Conservation (phyloP, 2,888 invertebrate species). For the Marasmarcha lunaedactyla region DNA sequence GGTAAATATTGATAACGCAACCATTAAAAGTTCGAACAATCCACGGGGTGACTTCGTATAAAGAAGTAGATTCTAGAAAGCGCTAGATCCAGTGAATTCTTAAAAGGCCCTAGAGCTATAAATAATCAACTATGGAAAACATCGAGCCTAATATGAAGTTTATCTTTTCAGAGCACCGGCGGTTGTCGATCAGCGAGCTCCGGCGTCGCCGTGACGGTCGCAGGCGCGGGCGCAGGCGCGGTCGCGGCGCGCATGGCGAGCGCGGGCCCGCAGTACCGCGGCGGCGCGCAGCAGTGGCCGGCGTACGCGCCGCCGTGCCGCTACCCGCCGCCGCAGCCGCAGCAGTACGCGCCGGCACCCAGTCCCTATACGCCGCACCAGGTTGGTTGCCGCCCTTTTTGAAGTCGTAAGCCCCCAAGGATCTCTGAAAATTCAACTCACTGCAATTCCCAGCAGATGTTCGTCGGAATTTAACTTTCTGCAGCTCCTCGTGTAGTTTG, state of each 20-base stretch:
- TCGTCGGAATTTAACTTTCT: too few relatives aligned
- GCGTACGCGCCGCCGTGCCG: slow-evolving; percentile 64
- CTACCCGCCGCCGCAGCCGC: slow-evolving; percentile 63
- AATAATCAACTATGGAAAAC: too few relatives aligned
- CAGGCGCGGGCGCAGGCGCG: slow-evolving; percentile 63
- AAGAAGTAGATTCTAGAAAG: too few relatives aligned
- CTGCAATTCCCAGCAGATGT: too few relatives aligned
- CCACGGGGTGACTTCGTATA: too few relatives aligned
- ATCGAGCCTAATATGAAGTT: too few relatives aligned
- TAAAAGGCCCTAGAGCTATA: too few relatives aligned
- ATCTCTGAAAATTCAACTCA: too few relatives aligned
- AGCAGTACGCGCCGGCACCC: slow-evolving; percentile 52
- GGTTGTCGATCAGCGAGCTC: slow-evolving; percentile 51
- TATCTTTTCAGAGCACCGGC: slow-evolving; percentile 47
- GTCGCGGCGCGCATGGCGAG: slow-evolving; percentile 68
- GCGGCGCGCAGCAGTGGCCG: slow-evolving; percentile 65
- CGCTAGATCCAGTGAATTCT: too few relatives aligned
- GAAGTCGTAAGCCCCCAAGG: not conserved
- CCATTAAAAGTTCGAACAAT: too few relatives aligned
- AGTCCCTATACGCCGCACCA: slow-evolving; percentile 59
- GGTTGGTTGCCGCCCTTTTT: slow-evolving; percentile 28
- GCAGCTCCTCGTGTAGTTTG: too few relatives aligned
- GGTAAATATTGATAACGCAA: too few relatives aligned
- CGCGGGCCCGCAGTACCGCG: slow-evolving; percentile 65
- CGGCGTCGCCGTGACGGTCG: slow-evolving; percentile 57